Evolutionary conservation across 2,797 vertebrate genomes (phyloP), one percentile per base, ranked within the genome.

Genomic region (Neostethus bicornis): DNA sequence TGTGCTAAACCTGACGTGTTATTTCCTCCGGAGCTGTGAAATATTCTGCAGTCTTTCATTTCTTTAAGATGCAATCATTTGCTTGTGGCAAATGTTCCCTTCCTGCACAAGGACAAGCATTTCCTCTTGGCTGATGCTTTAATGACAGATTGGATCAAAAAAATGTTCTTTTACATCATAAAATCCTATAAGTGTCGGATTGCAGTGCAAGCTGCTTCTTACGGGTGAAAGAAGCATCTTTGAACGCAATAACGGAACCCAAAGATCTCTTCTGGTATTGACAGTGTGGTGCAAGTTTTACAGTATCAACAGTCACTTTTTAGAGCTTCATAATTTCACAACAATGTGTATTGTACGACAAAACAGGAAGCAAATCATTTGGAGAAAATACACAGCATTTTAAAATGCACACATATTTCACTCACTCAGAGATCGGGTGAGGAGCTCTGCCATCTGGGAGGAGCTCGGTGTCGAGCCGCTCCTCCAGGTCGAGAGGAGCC

Each of bases 1-100:
- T 52, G 43, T 57, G 64, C 55, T 57, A 23, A 32, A 6, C n/a
- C 34, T 75, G 65, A 68, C 75, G 64, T 64, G 50, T 54, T 25
- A 42, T 61, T 75, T 62, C 57, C 61, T 62, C 55, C 37, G 1
- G 21, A 68, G 53, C 35, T 48, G 70, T 49, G 42, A 60, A 16
- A 60, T 61, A 34, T 52, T 70, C 53, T 64, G 26, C 52, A 57
- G 17, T 46, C 16, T 32, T 56, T 11, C 56, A 39, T 43, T 60
- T 58, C 73, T 60, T 62, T 55, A 49, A 71, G 44, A 58, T 51
- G 60, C 62, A 24, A 29, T 31, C 23, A 34, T 51, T 45, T 4
- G 23, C 51, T 61, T 44, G 29, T 23, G 49, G 58, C 54, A 53
- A 50, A 69, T 60, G 35, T 29, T 25, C 61, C 49, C 45, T 25